Conservation (phyloP, 2,888 invertebrate genomes). For the Pristionchus fissidentatus region DNA sequence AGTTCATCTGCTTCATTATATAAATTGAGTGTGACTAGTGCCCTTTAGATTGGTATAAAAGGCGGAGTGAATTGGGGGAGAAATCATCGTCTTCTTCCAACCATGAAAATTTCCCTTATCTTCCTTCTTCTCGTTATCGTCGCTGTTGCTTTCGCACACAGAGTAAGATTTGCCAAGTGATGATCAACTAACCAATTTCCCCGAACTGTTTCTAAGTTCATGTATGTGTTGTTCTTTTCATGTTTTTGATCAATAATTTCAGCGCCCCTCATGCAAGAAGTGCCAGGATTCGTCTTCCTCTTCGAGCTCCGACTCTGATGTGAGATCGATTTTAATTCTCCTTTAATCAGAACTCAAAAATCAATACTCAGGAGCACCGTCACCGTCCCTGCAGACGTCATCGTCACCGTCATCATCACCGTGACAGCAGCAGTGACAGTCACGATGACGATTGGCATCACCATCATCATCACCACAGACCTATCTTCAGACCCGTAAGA, state of each 20-base stretch:
- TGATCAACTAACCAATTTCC: no score
- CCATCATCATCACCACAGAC: slow-evolving; percentile 19
- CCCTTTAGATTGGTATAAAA: not conserved
- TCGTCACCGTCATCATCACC: not conserved
- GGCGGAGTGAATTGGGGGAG: not conserved
- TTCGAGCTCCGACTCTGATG: slow-evolving; percentile 23
- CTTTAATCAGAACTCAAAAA: not conserved
- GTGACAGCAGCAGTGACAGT: not conserved
- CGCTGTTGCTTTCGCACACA: not conserved
- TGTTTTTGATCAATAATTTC: not conserved
- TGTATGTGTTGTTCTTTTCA: no score
- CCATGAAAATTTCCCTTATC: slow-evolving; percentile 21
- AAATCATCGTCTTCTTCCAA: slow-evolving; percentile 16
- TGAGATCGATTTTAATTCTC: not conserved
- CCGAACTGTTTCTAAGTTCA: no score
- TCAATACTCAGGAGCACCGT: not conserved
- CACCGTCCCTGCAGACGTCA: slow-evolving; percentile 23
- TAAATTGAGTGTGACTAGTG: not conserved
- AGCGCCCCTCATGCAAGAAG: not conserved
- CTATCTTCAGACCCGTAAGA: slow-evolving; percentile 22
- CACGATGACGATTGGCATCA: not conserved
- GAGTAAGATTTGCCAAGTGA: no score
- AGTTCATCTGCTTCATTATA: not conserved
- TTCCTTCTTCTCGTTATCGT: slow-evolving; percentile 31
- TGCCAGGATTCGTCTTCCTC: no score